phyloP scores from a whole-genome alignment of 2,888 invertebrate species.

The Candidula unifasciata region DNA sequence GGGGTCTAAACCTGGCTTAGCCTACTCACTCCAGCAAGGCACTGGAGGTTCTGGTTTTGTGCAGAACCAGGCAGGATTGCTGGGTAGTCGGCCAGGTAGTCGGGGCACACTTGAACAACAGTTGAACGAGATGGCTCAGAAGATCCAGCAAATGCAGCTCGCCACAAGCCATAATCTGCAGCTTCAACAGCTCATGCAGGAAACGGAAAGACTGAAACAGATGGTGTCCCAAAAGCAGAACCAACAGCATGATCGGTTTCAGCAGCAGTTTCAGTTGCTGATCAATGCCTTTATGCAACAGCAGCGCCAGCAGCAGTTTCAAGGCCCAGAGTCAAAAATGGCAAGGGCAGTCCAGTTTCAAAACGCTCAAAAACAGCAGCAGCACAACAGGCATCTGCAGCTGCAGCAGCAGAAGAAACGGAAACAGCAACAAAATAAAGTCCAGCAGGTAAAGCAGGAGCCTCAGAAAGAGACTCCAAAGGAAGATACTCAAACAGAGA shows the following conservation, averaged over 20 bases:
- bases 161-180: slow-evolving; percentile 32
- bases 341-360: slow-evolving; percentile 29
- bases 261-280: slow-evolving; percentile 44
- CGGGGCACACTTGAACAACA: slow-evolving; percentile 40
- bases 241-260: slow-evolving; percentile 42
- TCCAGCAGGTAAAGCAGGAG: slow-evolving; percentile 32
- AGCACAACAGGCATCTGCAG: slow-evolving; percentile 32
- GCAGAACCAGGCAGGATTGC: background rate
- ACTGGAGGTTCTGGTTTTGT: background rate
- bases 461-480: background rate
- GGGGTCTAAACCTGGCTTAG: slow-evolving; percentile 13
- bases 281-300: slow-evolving; percentile 47
- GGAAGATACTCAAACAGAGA: background rate
- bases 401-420: slow-evolving; percentile 33
- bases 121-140: slow-evolving; percentile 46
- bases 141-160: slow-evolving; percentile 44
- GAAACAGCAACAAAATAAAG: slow-evolving; percentile 42
- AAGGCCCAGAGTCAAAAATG: slow-evolving; percentile 44
- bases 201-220: slow-evolving; percentile 43
- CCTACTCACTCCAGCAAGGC: background rate
- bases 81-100: background rate
- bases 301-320: slow-evolving; percentile 36
- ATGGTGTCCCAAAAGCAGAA: slow-evolving; percentile 31
- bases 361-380: slow-evolving; percentile 28
- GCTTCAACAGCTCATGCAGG: slow-evolving; percentile 44